These are phyloP conservation scores for Telenomus remus DNA, from an alignment of 1,140 invertebrate genomes.

Conservation along the genomic window DNA sequence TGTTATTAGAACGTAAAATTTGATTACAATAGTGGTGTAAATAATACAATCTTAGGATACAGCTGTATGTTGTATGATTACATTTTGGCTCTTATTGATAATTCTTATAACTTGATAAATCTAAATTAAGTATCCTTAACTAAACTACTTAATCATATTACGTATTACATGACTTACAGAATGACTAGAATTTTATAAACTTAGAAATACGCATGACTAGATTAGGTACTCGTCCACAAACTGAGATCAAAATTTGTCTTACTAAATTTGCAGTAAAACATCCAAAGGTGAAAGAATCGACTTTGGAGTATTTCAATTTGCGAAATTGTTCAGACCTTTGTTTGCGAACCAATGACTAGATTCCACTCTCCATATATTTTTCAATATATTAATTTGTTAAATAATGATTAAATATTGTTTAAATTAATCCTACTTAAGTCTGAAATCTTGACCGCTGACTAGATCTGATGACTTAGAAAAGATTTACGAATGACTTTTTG, in stretches of 20 bases:
- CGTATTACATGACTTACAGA: constrained; percentile 5
- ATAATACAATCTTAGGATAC: neutral
- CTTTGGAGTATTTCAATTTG: constrained; percentile 6
- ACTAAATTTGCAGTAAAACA: constrained; percentile 60
- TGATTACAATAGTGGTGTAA: too few species aligned
- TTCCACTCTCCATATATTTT: constrained; percentile 65
- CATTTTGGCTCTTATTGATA: neutral
- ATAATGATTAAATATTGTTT: constrained; percentile 12
- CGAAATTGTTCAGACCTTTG: constrained; percentile 65
- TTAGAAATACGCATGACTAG: constrained; percentile 45
- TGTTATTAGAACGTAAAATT: too few species aligned
- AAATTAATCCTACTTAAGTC: constrained; percentile 4
- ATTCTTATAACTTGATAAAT: neutral
- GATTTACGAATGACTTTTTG: constrained; percentile 3
- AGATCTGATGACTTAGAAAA: constrained; percentile 13
- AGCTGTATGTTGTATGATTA: neutral
- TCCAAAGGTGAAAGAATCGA: constrained; percentile 4
- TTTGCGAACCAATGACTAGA: constrained; percentile 68
- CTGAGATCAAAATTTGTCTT: constrained; percentile 67
- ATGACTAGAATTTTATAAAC: neutral
- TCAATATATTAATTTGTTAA: constrained; percentile 52
- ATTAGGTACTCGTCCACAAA: constrained; percentile 53
- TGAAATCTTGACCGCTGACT: constrained; percentile 3
- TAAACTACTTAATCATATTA: too few species aligned
- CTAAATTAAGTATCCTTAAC: too few species aligned